Base-by-base conservation (phyloP, 2,797 vertebrate species). In the Erpetoichthys calabaricus region DNA sequence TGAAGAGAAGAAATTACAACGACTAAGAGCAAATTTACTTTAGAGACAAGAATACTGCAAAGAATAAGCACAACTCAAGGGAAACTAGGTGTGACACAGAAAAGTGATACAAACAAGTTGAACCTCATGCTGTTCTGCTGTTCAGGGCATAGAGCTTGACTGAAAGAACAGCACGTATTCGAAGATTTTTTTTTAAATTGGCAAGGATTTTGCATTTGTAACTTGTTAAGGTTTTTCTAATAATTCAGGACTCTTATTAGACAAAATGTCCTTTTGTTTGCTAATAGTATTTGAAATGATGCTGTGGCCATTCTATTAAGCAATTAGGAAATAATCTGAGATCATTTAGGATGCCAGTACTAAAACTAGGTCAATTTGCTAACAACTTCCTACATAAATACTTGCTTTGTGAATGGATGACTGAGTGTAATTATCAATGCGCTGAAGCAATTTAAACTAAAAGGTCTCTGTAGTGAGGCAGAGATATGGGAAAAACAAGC, bases 271-370 rank as follows among this genome's bases (percentile, higher is more conserved):
- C 51, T 61, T 63, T 69, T 64, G 60, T 72, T 78, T 63, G 67
- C 50, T 51, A 6, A 51, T 25, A n/a, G n/a, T n/a, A 51, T 51
- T 51, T 51, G 9, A 6, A 51, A 44, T 68, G 62, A 68, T 80
- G 75, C 75, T 78, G 67, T 7, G 57, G 61, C 63, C 70, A 79
- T 79, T 25, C 25, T 25, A 86, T 78, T 83, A 80, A 42, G 59
- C 72, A 71, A 80, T 82, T 82, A 84, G 78, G 72, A 80, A 70
- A 75, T 79, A 75, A 82, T 85, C 84, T 76, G 69, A 56, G 68
- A 74, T 78, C 83, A 84, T 86, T 86, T 82, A 76, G 72, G 63
- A 65, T 73, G 71, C 70, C 70, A 75, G n/a, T 43, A 54, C 7
- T 43, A 62, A 63, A 81, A 84, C 71, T 84, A 78, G 83, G 81